Evolutionary conservation across 1,140 invertebrate genomes (phyloP), one percentile per base, ranked within the genome.

Genomic region (Nymphalis io): DNA sequence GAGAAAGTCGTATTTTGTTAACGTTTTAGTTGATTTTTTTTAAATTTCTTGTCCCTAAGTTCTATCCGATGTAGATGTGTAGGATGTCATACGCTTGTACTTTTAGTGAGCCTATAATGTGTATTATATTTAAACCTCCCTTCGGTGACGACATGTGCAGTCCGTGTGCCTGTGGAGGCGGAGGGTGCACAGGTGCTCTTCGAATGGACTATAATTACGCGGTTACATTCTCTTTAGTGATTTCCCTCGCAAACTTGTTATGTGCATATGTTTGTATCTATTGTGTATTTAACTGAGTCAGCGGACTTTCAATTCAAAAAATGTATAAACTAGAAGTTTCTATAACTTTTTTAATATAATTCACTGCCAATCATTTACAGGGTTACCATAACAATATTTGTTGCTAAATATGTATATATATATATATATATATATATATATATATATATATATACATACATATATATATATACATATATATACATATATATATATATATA

Each of bases 1-100:
- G 89, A 91, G 88, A 89, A 91, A 87, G 82, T 86, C 73, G 89
- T 91, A 91, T 91, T 91, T 91, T 91, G 87, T 91, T 91, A 91
- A 91, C 88, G 89, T 90, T 91, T 88, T 91, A 90, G 88, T 91
- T 90, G 87, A 90, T 90, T 83, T 89, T 80, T 46, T 80, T 85
- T 55, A 21, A 88, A 84, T 85, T 81, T 84, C 86, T 88, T 84
- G 76, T 84, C 82, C 84, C 86, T 76, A 88, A 87, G 87, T 83
- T 87, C 83, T 88, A 87, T 85, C 87, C 82, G 82, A 81, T 88
- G 88, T 91, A 91, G 89, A 84, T 83, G 80, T 80, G 76, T 91
- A 89, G 87, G 83, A 84, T 83, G 81, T 87, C 81, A 89, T 91
- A 89, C 89, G 89, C 89, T 91, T 91, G 85, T 91, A 91, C 74